phyloP scores from a whole-genome alignment of 2,113 vertebrate species.

The Halichoerus grypus region DNA sequence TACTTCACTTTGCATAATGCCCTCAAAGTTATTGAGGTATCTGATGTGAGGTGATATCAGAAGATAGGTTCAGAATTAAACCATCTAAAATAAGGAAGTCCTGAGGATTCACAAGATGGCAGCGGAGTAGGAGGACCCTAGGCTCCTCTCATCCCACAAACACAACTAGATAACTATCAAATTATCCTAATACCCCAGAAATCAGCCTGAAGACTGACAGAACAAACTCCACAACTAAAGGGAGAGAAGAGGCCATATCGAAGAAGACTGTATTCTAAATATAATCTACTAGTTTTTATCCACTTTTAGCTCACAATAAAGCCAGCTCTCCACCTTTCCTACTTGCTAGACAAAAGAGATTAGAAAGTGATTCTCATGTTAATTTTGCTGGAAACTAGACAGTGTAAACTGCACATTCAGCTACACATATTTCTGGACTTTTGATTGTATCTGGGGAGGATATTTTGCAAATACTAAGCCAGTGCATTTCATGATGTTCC shows the following conservation, averaged over 20 bases:
- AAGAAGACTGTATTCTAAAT: slow-evolving; percentile 52
- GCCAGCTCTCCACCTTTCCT: slow-evolving; percentile 26
- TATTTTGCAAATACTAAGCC: slow-evolving; percentile 57
- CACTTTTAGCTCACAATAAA: slow-evolving; percentile 62
- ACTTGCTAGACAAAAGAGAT: slow-evolving; percentile 64
- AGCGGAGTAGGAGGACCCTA: neutral
- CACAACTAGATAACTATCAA: neutral
- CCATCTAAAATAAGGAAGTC: neutral
- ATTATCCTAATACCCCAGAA: neutral
- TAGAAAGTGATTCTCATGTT: slow-evolving; percentile 42
- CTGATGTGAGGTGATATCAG: neutral
- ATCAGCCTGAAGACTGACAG: neutral
- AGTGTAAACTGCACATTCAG: neutral
- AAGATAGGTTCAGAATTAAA: neutral
- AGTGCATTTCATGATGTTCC: neutral
- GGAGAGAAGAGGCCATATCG: neutral
- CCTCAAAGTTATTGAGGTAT: neutral
- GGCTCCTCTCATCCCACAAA: neutral
- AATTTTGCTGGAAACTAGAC: slow-evolving; percentile 5
- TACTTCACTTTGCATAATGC: neutral
- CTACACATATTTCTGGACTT: slow-evolving; percentile 22
- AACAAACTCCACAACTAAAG: neutral
- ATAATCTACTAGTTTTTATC: slow-evolving; percentile 46
- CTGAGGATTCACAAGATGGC: neutral
- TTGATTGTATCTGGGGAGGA: neutral